Percentiles rank a stretch among this genome's conserved stretches.
Conservation (phyloP, 1,140 invertebrate species). For the Dinoponera quadriceps region DNA sequence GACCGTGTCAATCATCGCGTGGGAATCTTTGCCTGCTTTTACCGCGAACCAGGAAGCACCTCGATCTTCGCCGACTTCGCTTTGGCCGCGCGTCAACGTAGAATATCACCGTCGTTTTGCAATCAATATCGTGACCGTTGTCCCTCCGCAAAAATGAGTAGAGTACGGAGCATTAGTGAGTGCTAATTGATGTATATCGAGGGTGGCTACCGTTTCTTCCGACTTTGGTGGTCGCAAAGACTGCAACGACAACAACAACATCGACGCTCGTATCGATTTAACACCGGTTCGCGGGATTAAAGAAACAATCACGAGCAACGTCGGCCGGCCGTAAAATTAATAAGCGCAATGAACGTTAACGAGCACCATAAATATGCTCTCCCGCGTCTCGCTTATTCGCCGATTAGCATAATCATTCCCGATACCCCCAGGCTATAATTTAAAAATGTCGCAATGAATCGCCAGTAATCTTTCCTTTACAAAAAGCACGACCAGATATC, state of each 20-base stretch:
- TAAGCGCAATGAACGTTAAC: conserved; percentile 76
- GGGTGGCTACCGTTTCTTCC: not conserved
- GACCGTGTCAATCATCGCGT: conserved; percentile 52
- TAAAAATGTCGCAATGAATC: conserved; percentile 68
- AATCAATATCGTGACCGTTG: too few species aligned
- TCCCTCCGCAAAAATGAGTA: too few species aligned
- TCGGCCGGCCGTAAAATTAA: conserved; percentile 72
- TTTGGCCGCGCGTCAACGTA: too few species aligned
- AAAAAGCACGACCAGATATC: not conserved
- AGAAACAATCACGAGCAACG: conserved; percentile 59
- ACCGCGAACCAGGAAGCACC: not conserved
- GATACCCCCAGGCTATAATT: conserved; percentile 62
- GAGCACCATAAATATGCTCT: conserved; percentile 71
- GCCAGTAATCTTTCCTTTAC: conserved; percentile 1
- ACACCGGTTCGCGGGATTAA: conserved; percentile 16
- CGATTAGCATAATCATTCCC: conserved; percentile 72
- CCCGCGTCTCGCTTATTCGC: conserved; percentile 63
- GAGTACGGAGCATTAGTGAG: too few species aligned
- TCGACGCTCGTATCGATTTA: conserved; percentile 5
- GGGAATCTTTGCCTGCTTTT: conserved; percentile 31
- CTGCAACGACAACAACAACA: not conserved
- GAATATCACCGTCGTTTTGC: too few species aligned
- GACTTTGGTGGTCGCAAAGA: not conserved
- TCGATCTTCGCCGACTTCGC: too few species aligned
- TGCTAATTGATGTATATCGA: too few species aligned